Conservation (phyloP, 1,140 invertebrate species). For the Heliconius eleuchia region DNA sequence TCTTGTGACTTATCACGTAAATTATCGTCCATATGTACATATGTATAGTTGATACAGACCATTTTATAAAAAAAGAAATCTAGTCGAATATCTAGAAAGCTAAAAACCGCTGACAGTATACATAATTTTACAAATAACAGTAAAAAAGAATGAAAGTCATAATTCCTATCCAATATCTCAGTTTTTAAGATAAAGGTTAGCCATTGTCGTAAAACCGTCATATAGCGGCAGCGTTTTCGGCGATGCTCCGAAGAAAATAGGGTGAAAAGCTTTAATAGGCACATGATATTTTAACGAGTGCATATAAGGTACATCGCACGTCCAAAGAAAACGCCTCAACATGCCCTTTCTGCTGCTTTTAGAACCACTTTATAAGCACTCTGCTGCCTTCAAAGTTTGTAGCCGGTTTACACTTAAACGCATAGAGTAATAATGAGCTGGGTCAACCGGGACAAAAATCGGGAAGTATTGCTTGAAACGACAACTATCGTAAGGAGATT, state of each 20-base stretch:
- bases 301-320: slow-evolving; percentile 39
- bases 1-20: too few relatives aligned
- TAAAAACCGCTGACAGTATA: slow-evolving; percentile 14
- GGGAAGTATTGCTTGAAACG: not conserved
- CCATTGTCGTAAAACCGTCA: slow-evolving; percentile 16
- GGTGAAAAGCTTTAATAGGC: slow-evolving; percentile 38
- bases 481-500: too few relatives aligned
- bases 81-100: not conserved
- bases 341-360: slow-evolving; percentile 31
- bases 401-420: slow-evolving; percentile 27
- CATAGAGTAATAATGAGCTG: not conserved
- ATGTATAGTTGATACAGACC: too few relatives aligned
- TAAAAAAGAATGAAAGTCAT: not conserved
- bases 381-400: slow-evolving; percentile 30
- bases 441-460: not conserved
- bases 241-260: slow-evolving; percentile 27
- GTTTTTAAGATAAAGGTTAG: slow-evolving; percentile 15
- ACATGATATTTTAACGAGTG: slow-evolving; percentile 43
- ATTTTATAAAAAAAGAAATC: too few relatives aligned
- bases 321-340: slow-evolving; percentile 38
- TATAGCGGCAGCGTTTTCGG: slow-evolving; percentile 26
- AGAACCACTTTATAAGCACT: slow-evolving; percentile 41
- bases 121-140: slow-evolving; percentile 11
- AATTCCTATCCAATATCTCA: not conserved
- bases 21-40: too few relatives aligned